Percentiles rank a stretch among this genome's conserved stretches.
Conservation (phyloP, 2,797 vertebrate species). For the Pithecia hirsuta region DNA sequence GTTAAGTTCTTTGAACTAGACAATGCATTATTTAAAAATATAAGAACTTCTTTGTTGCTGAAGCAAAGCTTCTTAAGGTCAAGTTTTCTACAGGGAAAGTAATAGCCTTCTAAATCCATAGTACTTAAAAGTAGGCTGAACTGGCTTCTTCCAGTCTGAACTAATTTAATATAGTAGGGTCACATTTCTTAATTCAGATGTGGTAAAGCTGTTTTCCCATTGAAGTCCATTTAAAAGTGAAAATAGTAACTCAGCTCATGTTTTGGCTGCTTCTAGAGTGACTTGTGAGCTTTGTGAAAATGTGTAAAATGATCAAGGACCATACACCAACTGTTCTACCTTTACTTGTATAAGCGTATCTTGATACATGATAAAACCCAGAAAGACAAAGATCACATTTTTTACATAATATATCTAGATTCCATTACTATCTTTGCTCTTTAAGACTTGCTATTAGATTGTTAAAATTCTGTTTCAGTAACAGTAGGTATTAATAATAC, state of each 20-base stretch:
- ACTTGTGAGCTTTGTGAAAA: slow-evolving; percentile 29
- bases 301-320: background rate
- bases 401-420: background rate
- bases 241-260: slow-evolving; percentile 3
- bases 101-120: background rate
- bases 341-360: background rate
- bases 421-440: background rate
- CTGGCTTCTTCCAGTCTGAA: slow-evolving; percentile 30
- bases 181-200: slow-evolving; percentile 11
- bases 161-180: background rate
- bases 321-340: background rate
- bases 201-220: slow-evolving; percentile 17
- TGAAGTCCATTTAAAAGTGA: background rate
- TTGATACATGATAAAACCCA: background rate
- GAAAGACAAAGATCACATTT: slow-evolving; percentile 22
- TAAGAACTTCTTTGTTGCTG: background rate
- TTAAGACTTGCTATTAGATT: slow-evolving; percentile 38
- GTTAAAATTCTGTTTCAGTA: slow-evolving; percentile 34
- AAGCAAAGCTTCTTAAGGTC: slow-evolving; percentile 1
- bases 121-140: slow-evolving; percentile 45
- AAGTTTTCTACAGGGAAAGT: slow-evolving; percentile 20
- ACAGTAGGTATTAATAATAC: background rate
- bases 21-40: slow-evolving; percentile 32
- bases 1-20: slow-evolving; percentile 52
- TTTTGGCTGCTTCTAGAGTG: background rate